Evolutionary conservation across 2,888 invertebrate genomes (phyloP).

Genomic region (Oxyscelio sp.): DNA sequence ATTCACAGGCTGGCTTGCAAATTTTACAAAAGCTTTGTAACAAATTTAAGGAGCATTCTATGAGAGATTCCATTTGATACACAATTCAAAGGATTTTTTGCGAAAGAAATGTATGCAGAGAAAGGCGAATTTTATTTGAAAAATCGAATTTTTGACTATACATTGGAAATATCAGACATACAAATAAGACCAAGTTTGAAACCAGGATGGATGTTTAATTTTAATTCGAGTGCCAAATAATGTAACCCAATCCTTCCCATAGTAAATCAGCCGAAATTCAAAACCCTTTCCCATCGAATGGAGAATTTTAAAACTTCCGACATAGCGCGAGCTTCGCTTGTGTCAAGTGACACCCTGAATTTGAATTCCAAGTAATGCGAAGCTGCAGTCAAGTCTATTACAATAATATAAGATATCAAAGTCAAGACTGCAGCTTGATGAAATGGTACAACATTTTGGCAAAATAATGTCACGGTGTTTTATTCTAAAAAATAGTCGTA

Average conservation of each 20-base stretch:
- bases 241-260: slow-evolving; percentile 13
- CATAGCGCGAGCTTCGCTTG: slow-evolving; percentile 30
- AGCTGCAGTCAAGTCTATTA: slow-evolving; percentile 53
- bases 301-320: slow-evolving; percentile 49
- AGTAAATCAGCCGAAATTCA: slow-evolving; percentile 24
- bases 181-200: neutral
- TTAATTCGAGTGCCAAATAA: neutral
- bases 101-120: neutral
- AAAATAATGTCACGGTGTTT: neutral
- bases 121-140: neutral
- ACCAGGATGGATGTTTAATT: neutral
- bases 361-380: slow-evolving; percentile 49
- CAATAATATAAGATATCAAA: slow-evolving; percentile 64
- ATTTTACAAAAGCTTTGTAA: slow-evolving; percentile 66
- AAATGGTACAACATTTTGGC: neutral
- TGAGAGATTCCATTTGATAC: slow-evolving; percentile 31
- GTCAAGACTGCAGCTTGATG: slow-evolving; percentile 30
- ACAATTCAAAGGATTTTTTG: slow-evolving; percentile 1
- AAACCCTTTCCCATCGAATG: slow-evolving; percentile 15
- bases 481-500: neutral
- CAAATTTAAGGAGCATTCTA: slow-evolving; percentile 42
- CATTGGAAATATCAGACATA: neutral
- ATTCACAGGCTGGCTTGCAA: slow-evolving; percentile 60
- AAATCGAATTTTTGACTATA: neutral
- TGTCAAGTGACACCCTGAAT: slow-evolving; percentile 58